A percentile compares a stretch with the other conserved stretches of the same genome.
Evolutionary conservation across 1,140 invertebrate genomes (phyloP).

Genomic region (Drosophila mauritiana): DNA sequence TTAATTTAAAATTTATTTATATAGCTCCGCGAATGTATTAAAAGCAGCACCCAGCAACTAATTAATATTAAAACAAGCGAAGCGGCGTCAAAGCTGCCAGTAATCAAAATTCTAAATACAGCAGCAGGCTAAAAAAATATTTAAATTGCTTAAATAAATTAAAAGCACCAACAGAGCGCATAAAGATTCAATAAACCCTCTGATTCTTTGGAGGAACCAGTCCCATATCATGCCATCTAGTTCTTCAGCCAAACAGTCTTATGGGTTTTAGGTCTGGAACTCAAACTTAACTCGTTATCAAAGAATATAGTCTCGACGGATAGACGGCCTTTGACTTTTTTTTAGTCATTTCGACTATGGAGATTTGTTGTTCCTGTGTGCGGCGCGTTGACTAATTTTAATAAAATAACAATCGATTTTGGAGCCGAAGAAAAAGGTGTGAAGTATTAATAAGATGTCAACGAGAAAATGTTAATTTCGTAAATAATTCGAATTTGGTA

Average conservation of each 20-base stretch:
- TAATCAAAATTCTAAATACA: slow-evolving; percentile 37
- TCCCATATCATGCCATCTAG: slow-evolving; percentile 32
- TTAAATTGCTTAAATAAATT: slow-evolving; percentile 10
- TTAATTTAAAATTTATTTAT: slow-evolving; percentile 69
- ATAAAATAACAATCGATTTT: slow-evolving; percentile 81
- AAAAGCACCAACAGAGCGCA: slow-evolving; percentile 34
- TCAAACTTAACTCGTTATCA: slow-evolving; percentile 40
- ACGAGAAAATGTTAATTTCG: slow-evolving; percentile 78
- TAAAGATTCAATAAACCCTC: slow-evolving; percentile 71
- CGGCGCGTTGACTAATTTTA: slow-evolving; percentile 76
- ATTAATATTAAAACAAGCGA: slow-evolving; percentile 75
- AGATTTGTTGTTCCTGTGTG: slow-evolving; percentile 44
- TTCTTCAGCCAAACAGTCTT: slow-evolving; percentile 26
- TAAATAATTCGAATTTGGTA: slow-evolving; percentile 65
- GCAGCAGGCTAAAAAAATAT: slow-evolving; percentile 13
- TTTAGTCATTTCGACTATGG: slow-evolving; percentile 16
- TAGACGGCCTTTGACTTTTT: slow-evolving; percentile 29
- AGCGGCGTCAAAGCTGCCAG: slow-evolving; percentile 6
- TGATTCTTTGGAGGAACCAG: not conserved
- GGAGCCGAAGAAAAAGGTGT: slow-evolving; percentile 72
- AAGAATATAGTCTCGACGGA: slow-evolving; percentile 25
- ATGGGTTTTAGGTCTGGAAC: slow-evolving; percentile 48
- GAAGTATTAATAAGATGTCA: slow-evolving; percentile 83
- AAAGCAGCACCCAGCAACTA: slow-evolving; percentile 62
- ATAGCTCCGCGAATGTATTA: slow-evolving; percentile 51